Evolutionary conservation across 2,888 invertebrate genomes (phyloP).

Genomic region (Lasioglossum marginatum): DNA sequence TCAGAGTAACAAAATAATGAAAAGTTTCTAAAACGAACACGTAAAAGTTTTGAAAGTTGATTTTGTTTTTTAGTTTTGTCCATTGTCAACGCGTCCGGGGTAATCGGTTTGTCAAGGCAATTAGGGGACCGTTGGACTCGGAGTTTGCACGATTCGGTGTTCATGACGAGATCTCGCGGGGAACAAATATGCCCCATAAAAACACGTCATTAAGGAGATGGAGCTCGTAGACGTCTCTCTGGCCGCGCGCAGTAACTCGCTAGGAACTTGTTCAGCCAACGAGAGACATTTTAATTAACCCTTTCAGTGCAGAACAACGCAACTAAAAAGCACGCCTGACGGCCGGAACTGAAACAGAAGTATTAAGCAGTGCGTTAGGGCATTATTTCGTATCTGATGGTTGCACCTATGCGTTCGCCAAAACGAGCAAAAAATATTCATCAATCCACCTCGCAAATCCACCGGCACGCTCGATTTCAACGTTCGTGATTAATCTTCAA

Average conservation of each 20-base stretch:
- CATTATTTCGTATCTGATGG: background rate
- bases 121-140: background rate
- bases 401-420: background rate
- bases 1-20: too few relatives aligned
- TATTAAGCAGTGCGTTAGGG: background rate
- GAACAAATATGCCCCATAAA: slow-evolving; percentile 4
- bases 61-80: background rate
- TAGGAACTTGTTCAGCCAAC: slow-evolving; percentile 18
- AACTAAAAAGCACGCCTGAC: background rate
- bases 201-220: slow-evolving; percentile 6
- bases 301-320: slow-evolving; percentile 1
- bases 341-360: background rate
- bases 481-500: too few relatives aligned
- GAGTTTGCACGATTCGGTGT: background rate
- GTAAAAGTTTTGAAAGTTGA: background rate
- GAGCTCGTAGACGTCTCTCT: slow-evolving; percentile 15
- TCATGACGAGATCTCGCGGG: background rate
- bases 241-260: background rate
- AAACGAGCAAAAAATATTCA: background rate
- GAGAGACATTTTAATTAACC: slow-evolving; percentile 24
- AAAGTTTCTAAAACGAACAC: too few relatives aligned
- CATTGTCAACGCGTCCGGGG: background rate
- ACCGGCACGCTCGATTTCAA: too few relatives aligned
- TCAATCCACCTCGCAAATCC: background rate
- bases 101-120: background rate